Evolutionary conservation across 2,113 vertebrate species (phyloP).

Genomic region (Nesogale talazaci): DNA sequence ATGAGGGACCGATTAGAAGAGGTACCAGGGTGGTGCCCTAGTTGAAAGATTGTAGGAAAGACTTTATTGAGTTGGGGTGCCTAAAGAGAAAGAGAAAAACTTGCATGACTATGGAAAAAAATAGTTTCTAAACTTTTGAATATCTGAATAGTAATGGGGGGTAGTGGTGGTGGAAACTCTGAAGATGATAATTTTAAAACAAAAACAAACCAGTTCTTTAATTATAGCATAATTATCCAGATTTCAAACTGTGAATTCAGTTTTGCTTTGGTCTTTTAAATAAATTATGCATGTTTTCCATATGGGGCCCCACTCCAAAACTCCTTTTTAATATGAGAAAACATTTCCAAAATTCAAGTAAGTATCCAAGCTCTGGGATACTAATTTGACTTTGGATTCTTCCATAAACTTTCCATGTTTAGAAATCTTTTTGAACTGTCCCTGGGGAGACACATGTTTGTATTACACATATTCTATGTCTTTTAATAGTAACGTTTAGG

Average conservation of each 20-base stretch:
- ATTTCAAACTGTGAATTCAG: constrained; percentile 80
- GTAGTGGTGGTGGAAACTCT: constrained; percentile 63
- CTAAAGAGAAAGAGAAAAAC: constrained; percentile 13
- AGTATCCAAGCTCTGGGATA: constrained; percentile 79
- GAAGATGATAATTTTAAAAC: constrained; percentile 80
- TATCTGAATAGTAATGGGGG: constrained; percentile 58
- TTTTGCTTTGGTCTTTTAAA: constrained; percentile 79
- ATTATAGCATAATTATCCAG: constrained; percentile 76
- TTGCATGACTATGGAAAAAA: constrained; percentile 45
- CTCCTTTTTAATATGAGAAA: constrained; percentile 79
- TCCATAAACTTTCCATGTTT: constrained; percentile 81
- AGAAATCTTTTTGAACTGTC: constrained; percentile 81
- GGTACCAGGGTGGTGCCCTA: not conserved
- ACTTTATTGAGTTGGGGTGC: not conserved
- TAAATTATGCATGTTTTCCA: constrained; percentile 81
- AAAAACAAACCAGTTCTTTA: constrained; percentile 78
- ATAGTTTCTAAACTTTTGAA: constrained; percentile 58
- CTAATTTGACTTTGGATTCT: constrained; percentile 82
- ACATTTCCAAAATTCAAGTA: constrained; percentile 78
- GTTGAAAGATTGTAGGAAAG: not conserved
- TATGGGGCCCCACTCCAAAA: constrained; percentile 76
- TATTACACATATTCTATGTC: constrained; percentile 77
- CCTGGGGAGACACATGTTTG: constrained; percentile 81
- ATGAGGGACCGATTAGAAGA: not conserved
- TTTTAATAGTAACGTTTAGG: constrained; percentile 82